Conservation (phyloP, 2,113 vertebrate genomes). For the Tyrannus savana region DNA sequence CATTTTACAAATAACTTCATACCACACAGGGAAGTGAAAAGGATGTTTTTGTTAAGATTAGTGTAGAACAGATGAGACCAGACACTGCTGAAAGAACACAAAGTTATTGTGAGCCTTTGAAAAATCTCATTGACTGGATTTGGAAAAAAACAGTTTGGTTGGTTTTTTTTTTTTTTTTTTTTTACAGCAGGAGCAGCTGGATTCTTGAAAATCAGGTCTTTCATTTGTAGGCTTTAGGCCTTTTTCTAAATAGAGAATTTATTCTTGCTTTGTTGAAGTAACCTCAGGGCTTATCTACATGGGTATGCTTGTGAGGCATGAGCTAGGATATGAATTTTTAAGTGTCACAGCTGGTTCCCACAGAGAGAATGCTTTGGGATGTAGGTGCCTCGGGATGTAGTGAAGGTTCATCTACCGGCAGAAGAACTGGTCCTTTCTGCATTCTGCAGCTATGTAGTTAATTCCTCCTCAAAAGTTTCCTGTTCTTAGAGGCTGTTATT, state of each 20-base stretch:
- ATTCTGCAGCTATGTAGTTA: neutral
- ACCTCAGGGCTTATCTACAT: slow-evolving; percentile 27
- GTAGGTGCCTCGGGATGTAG: neutral
- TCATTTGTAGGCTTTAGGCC: slow-evolving; percentile 18
- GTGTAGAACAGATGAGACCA: neutral
- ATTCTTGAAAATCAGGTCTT: slow-evolving; percentile 30
- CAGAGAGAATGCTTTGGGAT: neutral
- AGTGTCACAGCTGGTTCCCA: slow-evolving; percentile 3
- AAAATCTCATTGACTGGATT: slow-evolving; percentile 23
- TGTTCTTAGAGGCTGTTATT: neutral
- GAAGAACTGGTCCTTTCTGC: neutral
- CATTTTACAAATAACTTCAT: neutral
- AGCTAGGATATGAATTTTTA: slow-evolving; percentile 49
- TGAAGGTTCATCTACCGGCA: slow-evolving; percentile 11
- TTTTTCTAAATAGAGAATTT: slow-evolving; percentile 40
- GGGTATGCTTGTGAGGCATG: neutral
- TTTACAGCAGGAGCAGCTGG: slow-evolving; percentile 35
- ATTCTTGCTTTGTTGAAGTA: slow-evolving; percentile 7
- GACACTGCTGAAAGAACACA: neutral
- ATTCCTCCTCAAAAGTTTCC: neutral
- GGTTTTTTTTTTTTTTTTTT: neutral
- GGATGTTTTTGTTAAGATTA: neutral
- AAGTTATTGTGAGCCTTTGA: slow-evolving; percentile 13
- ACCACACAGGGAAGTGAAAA: neutral
- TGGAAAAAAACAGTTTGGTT: neutral